Evolutionary conservation across 2,113 vertebrate species (phyloP), one percentile per base, ranked within the genome.

Genomic region (Sorex fumeus): DNA sequence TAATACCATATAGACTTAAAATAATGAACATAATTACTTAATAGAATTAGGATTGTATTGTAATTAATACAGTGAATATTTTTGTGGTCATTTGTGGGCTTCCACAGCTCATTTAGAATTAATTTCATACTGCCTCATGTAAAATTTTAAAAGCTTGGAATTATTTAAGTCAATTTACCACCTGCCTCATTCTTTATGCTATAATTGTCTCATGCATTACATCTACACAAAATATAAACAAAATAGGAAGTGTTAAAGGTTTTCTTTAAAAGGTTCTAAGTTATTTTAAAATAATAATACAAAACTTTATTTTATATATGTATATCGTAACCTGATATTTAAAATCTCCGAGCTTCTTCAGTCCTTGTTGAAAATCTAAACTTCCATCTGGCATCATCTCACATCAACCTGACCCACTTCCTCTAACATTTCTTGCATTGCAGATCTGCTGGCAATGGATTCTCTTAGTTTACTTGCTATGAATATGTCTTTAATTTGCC

Each of bases 331-430:
- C 36, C 45, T 91, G 62, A 19, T 66, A 86, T 72, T 72, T 89
- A 91, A 10, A 34, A 75, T 53, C 40, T 91, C 81, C 45, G 30
- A 84, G 40, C 82, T 36, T 81, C 77, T 89, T 95, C 18, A 91
- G 86, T 89, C 43, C 36, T 80, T 93, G 72, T 71, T 84, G 2
- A 93, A 84, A 36, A 91, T 84, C 64, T 91, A 83, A 89, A 69
- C 71, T 84, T 66, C 28, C 66, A 75, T 66, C 62, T 79, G 47
- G 25, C 78, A 8, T 71, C 66, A 91, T 6, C 53, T 84, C 36
- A 64, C 62, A 94, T 87, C 21, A 88, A 23, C 43, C 36, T 72
- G 15, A 90, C 74, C 19, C 71, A 83, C 69, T 77, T 95, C 71
- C 43, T 83, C 62, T 77, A 75, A 53, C 11, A 83, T 79, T 81